Percentiles rank a stretch among this genome's conserved stretches.
Conservation (phyloP, 2,888 invertebrate species). For the Mesorhabditis sp. region DNA sequence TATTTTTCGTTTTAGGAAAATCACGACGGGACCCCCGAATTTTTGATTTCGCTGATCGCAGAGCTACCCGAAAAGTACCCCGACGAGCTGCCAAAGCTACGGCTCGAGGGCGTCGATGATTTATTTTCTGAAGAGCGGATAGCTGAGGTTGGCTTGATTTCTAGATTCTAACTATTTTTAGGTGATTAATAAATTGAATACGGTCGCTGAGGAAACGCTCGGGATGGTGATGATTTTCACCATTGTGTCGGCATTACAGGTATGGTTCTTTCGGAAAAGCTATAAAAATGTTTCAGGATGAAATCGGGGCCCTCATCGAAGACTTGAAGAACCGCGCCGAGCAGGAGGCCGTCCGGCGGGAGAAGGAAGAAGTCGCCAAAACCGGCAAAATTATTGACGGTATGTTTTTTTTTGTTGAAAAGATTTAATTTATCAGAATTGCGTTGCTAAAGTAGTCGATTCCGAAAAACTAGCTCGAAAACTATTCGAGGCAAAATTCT, state of each 20-base stretch:
- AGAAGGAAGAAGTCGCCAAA: constrained; percentile 36
- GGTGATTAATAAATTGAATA: constrained; percentile 20
- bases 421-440: no score
- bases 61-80: constrained; percentile 48
- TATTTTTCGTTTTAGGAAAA: constrained; percentile 18
- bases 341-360: constrained; percentile 26
- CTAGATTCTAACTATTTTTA: neutral
- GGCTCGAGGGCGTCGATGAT: constrained; percentile 39
- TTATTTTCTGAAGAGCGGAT: constrained; percentile 32
- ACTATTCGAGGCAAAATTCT: no score
- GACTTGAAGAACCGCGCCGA: constrained; percentile 29
- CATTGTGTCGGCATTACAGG: constrained; percentile 81
- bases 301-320: constrained; percentile 33
- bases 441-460: no score
- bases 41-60: constrained; percentile 22
- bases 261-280: constrained; percentile 5
- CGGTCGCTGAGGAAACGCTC: constrained; percentile 75
- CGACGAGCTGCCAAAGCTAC: constrained; percentile 40
- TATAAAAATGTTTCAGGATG: constrained; percentile 26
- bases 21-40: constrained; percentile 22
- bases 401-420: constrained; percentile 53
- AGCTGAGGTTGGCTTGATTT: constrained; percentile 19
- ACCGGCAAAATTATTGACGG: constrained; percentile 78
- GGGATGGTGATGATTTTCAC: constrained; percentile 98
- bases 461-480: no score